Evolutionary conservation across 1,140 invertebrate genomes (phyloP), one percentile per base, ranked within the genome.

Genomic region (Brachystomella parvula): DNA sequence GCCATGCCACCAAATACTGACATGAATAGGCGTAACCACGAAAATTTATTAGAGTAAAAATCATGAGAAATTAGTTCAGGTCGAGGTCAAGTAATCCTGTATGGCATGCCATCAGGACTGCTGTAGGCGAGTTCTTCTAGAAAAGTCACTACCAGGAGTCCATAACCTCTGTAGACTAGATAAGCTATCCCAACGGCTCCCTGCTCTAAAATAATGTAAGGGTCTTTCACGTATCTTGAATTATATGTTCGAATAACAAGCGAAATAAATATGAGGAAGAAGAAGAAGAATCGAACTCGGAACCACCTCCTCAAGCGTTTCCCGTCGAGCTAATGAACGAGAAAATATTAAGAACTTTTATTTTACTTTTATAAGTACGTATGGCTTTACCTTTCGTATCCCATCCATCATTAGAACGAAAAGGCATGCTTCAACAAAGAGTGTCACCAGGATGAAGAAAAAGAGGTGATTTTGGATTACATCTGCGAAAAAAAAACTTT

Each of bases 121-220:
- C 24, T 53, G 49, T 53, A 53, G 30, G 31, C 60, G 12, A 44
- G 29, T 39, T 62, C 60, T 47, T 62, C 60, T 26, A 44, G 31
- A 19, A 62, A 47, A 12, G 60, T 62, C 3, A 62, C 60, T 2
- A 62, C 60, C 3, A 62, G 6, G 21, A 62, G 60, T 44, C 30
- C 39, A 32, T 47, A 39, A 3, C 60, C 60, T 39, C 35, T 28
- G 31, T 62, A 62, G 6, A 62, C n/a, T 28, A 62, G 9, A 29
- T 39, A 26, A 9, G 12, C n/a, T 21, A 62, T 39, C 19, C 60
- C 60, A 39, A 35, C 3, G 35, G 44, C 19, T 39, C 60, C 39
- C 24, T 62, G 30, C 32, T 31, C 19, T 2, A 62, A 2, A 15
- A 62, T 24, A 3, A 62, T 29, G 19, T 24, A 3, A 21, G 21